phyloP scores from a whole-genome alignment of 2,888 invertebrate species.

The Dione vanillae region DNA sequence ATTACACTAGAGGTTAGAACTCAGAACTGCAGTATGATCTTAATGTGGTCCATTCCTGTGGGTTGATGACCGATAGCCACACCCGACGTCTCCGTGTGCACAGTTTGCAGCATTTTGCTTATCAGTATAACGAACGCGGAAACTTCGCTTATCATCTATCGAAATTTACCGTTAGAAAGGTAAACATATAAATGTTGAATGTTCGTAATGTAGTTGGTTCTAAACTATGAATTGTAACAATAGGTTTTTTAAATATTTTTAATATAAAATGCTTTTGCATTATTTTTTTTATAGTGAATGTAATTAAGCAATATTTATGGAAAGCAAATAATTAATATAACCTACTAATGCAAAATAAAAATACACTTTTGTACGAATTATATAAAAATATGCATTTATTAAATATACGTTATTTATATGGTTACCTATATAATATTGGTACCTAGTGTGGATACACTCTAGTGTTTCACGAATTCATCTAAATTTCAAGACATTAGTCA shows the following conservation, averaged over 20 bases:
- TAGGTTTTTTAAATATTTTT: not conserved
- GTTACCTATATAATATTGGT: no score
- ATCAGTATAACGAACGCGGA: conserved; percentile 45
- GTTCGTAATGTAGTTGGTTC: not conserved
- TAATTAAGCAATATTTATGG: no score
- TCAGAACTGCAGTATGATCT: conserved; percentile 46
- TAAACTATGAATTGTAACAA: not conserved
- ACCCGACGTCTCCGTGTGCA: conserved; percentile 43
- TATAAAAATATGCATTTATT: no score
- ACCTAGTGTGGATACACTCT: no score
- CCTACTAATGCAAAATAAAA: no score
- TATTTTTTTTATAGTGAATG: no score
- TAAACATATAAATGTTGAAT: conserved; percentile 9
- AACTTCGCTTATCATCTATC: conserved; percentile 31
- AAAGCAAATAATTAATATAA: no score
- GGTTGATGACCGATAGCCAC: conserved; percentile 50
- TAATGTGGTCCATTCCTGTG: conserved; percentile 44
- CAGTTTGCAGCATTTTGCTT: conserved; percentile 47
- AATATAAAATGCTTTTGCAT: not conserved
- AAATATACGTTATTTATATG: no score
- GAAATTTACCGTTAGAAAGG: conserved; percentile 14
- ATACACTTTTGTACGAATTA: no score
- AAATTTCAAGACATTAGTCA: no score
- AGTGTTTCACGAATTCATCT: no score
- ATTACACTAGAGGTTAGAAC: conserved; percentile 33